Conservation (phyloP, 2,113 vertebrate species). For the Cololabis saira region DNA sequence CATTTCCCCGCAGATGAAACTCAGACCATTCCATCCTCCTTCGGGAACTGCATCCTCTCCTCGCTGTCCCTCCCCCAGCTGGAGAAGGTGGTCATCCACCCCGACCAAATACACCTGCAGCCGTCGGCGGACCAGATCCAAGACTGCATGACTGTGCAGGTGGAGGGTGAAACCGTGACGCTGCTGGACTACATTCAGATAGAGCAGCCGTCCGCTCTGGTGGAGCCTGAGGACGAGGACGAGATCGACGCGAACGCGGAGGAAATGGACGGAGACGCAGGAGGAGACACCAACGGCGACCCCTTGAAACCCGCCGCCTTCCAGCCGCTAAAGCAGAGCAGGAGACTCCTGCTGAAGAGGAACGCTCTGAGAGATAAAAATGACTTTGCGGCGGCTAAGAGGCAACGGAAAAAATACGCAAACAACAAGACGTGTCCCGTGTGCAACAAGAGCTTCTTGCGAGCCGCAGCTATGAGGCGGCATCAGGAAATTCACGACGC, state of each 20-base stretch:
- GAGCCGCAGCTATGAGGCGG: slow-evolving; percentile 74
- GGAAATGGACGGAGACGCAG: background rate
- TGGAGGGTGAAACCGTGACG: slow-evolving; percentile 72
- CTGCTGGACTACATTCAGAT: slow-evolving; percentile 75
- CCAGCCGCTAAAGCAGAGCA: slow-evolving; percentile 76
- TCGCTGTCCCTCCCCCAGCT: slow-evolving; percentile 75
- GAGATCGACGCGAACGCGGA: slow-evolving; percentile 6
- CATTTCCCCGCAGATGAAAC: slow-evolving; percentile 60
- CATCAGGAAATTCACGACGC: slow-evolving; percentile 72
- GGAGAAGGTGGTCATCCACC: slow-evolving; percentile 70
- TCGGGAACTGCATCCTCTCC: slow-evolving; percentile 79
- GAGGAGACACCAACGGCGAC: slow-evolving; percentile 2
- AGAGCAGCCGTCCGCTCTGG: slow-evolving; percentile 43
- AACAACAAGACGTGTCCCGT: slow-evolving; percentile 70
- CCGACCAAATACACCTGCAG: slow-evolving; percentile 56
- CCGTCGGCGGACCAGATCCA: slow-evolving; percentile 50
- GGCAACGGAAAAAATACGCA: slow-evolving; percentile 63
- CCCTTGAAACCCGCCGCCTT: slow-evolving; percentile 65
- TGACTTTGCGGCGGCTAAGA: slow-evolving; percentile 24
- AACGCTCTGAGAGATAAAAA: slow-evolving; percentile 30
- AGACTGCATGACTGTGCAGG: slow-evolving; percentile 68
- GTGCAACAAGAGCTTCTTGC: slow-evolving; percentile 73
- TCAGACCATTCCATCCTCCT: slow-evolving; percentile 65
- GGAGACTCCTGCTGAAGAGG: slow-evolving; percentile 65
- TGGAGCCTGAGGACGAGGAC: slow-evolving; percentile 14